Evolutionary conservation across 2,113 vertebrate genomes (phyloP).

Genomic region (Nyctibius bracteatus): DNA sequence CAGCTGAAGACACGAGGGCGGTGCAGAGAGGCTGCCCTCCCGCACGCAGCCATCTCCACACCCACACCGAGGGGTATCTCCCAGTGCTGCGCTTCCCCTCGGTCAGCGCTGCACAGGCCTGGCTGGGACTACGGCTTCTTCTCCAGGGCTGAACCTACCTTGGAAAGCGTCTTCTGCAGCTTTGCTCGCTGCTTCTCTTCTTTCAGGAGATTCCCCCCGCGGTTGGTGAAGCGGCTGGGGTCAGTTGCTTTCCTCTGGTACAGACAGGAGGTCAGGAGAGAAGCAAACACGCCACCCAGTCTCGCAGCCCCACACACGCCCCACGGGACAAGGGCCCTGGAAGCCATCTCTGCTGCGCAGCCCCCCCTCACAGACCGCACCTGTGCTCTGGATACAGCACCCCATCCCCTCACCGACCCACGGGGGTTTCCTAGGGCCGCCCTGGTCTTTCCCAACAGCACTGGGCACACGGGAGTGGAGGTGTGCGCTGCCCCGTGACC

Average conservation of each 20-base stretch:
- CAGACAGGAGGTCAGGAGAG: not conserved
- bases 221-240: constrained; percentile 86
- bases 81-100: fast-evolving
- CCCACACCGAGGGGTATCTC: too few relatives aligned
- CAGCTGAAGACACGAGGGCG: constrained; percentile 67
- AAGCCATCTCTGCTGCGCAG: too few relatives aligned
- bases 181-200: constrained; percentile 91
- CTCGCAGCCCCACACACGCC: too few relatives aligned
- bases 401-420: not conserved
- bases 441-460: not conserved
- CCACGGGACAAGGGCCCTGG: too few relatives aligned
- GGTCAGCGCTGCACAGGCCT: fast-evolving
- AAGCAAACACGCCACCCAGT: fast-evolving
- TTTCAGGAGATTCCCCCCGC: constrained; percentile 91
- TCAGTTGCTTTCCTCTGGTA: constrained; percentile 82
- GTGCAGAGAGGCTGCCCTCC: not conserved
- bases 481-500: fast-evolving
- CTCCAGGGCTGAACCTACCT: constrained; percentile 68
- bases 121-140: fast-evolving
- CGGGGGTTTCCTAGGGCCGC: not conserved
- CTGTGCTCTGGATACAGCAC: not conserved
- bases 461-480: not conserved
- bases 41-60: fast-evolving
- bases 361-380: too few relatives aligned
- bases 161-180: constrained; percentile 86